phyloP scores from a whole-genome alignment of 2,888 invertebrate species.

The Lagria hirta region DNA sequence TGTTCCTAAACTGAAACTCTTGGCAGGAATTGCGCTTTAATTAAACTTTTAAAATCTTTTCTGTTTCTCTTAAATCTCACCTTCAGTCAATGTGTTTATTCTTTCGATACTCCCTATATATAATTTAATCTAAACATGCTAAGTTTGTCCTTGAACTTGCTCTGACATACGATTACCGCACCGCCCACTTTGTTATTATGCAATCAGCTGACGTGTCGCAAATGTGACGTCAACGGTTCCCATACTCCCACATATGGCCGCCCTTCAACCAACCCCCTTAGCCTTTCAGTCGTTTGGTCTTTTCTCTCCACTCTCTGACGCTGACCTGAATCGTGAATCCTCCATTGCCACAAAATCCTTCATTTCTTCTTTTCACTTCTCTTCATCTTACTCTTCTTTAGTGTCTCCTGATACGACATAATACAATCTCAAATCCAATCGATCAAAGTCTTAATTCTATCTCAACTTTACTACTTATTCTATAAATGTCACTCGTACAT shows the following conservation, averaged over 20 bases:
- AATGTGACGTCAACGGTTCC: constrained; percentile 49
- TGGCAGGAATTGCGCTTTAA: constrained; percentile 22
- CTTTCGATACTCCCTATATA: no score
- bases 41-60: background rate
- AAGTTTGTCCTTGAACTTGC: constrained; percentile 51
- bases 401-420: no score
- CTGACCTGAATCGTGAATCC: constrained; percentile 2
- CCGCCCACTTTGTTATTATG: constrained; percentile 53
- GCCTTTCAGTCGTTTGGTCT: constrained; percentile 14
- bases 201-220: constrained; percentile 54
- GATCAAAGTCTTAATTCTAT: no score
- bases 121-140: constrained; percentile 44
- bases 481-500: no score
- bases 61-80: no score
- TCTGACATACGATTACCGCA: constrained; percentile 47
- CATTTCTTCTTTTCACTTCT: no score
- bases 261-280: constrained; percentile 33
- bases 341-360: no score
- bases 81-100: no score
- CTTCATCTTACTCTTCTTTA: no score
- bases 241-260: constrained; percentile 32
- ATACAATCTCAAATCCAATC: no score
- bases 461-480: no score
- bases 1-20: constrained; percentile 18
- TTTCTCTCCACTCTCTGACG: constrained; percentile 3